These are phyloP conservation scores for Geothlypis trichas DNA, from an alignment of 2,113 vertebrate genomes.

Conservation along the genomic window DNA sequence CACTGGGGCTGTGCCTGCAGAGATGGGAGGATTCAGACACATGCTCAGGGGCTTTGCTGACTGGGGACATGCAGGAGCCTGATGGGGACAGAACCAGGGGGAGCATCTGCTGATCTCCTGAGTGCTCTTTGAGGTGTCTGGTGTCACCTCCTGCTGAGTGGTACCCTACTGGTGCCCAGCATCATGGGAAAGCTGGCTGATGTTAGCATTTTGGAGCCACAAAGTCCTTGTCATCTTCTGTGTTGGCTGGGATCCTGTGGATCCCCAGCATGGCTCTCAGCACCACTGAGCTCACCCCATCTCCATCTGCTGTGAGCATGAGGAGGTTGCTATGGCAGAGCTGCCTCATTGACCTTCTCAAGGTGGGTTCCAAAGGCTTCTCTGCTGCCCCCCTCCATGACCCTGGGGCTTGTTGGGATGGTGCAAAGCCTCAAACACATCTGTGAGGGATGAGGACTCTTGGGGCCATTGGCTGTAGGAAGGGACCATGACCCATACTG, in stretches of 20 bases:
- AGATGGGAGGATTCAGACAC: background rate
- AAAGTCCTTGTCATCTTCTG: background rate
- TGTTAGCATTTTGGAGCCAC: background rate
- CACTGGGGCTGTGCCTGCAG: background rate
- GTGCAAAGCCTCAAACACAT: background rate
- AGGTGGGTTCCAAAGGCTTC: background rate
- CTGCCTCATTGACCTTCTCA: background rate
- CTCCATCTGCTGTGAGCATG: background rate
- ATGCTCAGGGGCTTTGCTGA: background rate
- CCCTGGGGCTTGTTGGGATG: background rate
- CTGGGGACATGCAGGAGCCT: background rate
- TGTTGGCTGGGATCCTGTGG: background rate
- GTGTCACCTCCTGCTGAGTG: background rate
- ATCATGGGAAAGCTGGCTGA: background rate
- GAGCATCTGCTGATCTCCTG: background rate
- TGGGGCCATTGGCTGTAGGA: background rate
- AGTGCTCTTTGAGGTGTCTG: background rate
- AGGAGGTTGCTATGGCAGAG: background rate
- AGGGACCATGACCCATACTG: background rate
- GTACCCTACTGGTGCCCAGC: background rate
- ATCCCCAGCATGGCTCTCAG: background rate
- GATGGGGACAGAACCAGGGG: background rate
- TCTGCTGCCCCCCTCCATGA: background rate
- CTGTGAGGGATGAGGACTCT: background rate
- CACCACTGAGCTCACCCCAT: background rate